Evolutionary conservation across 2,888 invertebrate genomes (phyloP), one percentile per base, ranked within the genome.

Genomic region (Perdita meconis): DNA sequence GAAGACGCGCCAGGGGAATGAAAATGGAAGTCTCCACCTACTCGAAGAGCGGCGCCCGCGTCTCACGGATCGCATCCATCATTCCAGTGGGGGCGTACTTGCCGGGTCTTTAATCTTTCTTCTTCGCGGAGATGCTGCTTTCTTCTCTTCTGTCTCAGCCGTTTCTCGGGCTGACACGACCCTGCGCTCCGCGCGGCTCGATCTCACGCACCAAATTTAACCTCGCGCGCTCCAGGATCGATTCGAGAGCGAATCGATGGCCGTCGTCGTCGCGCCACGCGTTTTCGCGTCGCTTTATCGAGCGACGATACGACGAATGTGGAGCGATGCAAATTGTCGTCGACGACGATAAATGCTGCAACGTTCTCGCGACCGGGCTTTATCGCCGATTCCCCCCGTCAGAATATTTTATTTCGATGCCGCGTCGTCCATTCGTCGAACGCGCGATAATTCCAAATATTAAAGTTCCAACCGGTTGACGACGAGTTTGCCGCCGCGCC

Each of bases 11-110:
- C n/a, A 80, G 47, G 2, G 81, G 82, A 84, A 89, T 89, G 88
- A 90, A 91, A 91, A 90, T 91, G 91, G 87, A 90, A 90, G 90
- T 89, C 90, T 91, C 91, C 91, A 90, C 91, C 91, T 89, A 90
- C 90, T 89, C 85, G 83, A 74, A 80, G 75, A 83, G 74, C 81
- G 81, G 84, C 82, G 72, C 76, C 78, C 83, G 85, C 85, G 81
- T 83, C 83, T 82, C 78, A 83, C 85, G 84, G 86, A 90, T 91
- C 91, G 90, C 92, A 92, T 92, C 92, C 91, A 92, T 92, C 92
- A 92, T 91, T 89, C 89, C 88, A 86, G 88, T 87, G 91, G 90
- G 91, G 89, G 92, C 91, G 92, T 92, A 91, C 88, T 89, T 89
- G 89, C 87, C 81, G 86, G 88, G 84, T 91, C 91, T 91, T 91